phyloP scores from a whole-genome alignment of 2,888 invertebrate species.

The Coleophora deauratella region DNA sequence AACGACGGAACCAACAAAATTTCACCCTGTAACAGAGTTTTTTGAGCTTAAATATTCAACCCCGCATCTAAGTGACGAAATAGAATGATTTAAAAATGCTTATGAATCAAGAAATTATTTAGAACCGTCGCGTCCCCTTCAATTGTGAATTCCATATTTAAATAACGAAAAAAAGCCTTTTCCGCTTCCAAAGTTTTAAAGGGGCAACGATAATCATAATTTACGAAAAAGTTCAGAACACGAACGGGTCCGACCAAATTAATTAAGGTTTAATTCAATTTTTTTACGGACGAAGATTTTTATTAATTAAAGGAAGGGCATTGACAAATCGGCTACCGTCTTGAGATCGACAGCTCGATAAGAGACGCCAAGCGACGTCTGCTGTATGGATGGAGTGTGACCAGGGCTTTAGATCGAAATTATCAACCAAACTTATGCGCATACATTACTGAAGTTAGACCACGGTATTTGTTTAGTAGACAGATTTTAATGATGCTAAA shows the following conservation, averaged over 20 bases:
- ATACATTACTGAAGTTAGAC: not conserved
- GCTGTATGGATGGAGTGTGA: conserved; percentile 18
- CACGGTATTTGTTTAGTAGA: conserved; percentile 13
- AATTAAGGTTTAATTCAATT: conserved; percentile 65
- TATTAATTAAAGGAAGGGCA: conserved; percentile 68
- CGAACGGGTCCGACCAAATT: conserved; percentile 49
- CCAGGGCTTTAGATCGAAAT: conserved; percentile 4
- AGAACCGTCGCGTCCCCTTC: too few relatives aligned
- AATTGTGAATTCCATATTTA: conserved; percentile 21
- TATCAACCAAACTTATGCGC: conserved; percentile 8
- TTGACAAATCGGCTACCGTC: conserved; percentile 70
- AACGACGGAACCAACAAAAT: too few relatives aligned
- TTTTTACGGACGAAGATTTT: conserved; percentile 45
- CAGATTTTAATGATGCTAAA: too few relatives aligned
- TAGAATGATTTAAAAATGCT: too few relatives aligned
- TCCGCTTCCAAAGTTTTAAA: conserved; percentile 32
- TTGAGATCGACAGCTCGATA: conserved; percentile 62
- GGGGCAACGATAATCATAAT: conserved; percentile 49
- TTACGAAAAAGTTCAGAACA: conserved; percentile 44
- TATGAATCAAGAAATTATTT: too few relatives aligned
- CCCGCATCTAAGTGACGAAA: too few relatives aligned
- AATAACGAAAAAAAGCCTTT: conserved; percentile 22
- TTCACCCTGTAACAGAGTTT: too few relatives aligned
- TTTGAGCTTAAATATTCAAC: too few relatives aligned
- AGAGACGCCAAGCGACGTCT: conserved; percentile 27